Evolutionary conservation across 1,140 invertebrate genomes (phyloP), one percentile per base, ranked within the genome.

Genomic region (Danaus plexippus): DNA sequence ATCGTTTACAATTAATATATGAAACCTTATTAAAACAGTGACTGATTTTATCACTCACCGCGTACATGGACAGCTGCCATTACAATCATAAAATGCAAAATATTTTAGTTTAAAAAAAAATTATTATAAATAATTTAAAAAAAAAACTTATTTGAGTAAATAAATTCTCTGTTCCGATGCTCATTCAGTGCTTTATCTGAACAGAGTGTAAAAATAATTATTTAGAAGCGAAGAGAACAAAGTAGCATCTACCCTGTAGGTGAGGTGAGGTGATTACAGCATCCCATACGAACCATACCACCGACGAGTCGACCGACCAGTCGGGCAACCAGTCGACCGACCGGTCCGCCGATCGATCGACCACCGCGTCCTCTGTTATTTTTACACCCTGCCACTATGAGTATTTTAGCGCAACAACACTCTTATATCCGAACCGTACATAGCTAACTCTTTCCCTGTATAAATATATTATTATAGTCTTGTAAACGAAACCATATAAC

Each of bases 151-250:
- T 79, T 81, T 80, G 80, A 87, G 80, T 87, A 87, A 87, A 87
- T 87, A 87, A 87, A 87, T 87, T 87, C 83, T 87, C 81, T 87
- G 80, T 85, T 87, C 80, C 77, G 78, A 85, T 83, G 81, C 80
- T 85, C 81, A 75, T 80, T 84, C 80, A 83, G 72, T 83, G 77
- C 80, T 80, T 75, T 69, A 32, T 32, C 63, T 62, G 59, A 71
- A 67, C 80, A 79, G 83, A 77, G 77, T 85, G 83, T 84, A 84
- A 77, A 86, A 84, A 82, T 76, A 83, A 77, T 47, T 12, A 55
- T 47, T 43, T 47, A 13, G 45, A 52, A 53, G 66, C 47, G 58
- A 56, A 47, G 61, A 66, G 32, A 50, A 55, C 59, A 54, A 32
- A 32, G 22, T 32, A 32, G 22, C 22, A 59, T 52, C 53, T 64